Percentiles rank a stretch among this genome's conserved stretches.
Evolutionary conservation across 2,888 invertebrate species (phyloP).

Genomic region (Stomorhina lunata): DNA sequence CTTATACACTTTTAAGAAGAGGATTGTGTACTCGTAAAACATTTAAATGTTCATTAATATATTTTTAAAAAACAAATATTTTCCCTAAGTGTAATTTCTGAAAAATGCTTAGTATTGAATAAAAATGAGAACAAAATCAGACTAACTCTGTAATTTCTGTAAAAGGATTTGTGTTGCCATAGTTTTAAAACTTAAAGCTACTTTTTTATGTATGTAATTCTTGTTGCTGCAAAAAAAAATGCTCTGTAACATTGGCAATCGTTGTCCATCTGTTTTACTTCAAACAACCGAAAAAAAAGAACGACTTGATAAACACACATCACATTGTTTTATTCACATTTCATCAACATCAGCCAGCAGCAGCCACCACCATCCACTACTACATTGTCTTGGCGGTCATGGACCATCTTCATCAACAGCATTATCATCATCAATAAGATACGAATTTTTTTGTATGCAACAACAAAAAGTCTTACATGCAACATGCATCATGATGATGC

Average conservation of each 20-base stretch:
- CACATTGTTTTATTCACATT: slow-evolving; percentile 22
- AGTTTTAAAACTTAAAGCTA: no score
- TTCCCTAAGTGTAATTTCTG: no score
- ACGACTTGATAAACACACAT: slow-evolving; percentile 20
- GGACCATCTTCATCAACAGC: slow-evolving; percentile 22
- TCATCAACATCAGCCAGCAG: slow-evolving; percentile 37
- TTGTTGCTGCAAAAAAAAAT: slow-evolving; percentile 27
- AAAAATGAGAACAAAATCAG: no score
- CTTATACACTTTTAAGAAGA: no score
- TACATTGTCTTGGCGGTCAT: not conserved
- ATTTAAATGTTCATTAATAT: no score
- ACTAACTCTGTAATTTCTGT: slow-evolving; percentile 51
- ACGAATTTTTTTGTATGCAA: slow-evolving; percentile 31
- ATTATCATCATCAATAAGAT: slow-evolving; percentile 41
- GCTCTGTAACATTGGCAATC: slow-evolving; percentile 52
- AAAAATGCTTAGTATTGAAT: no score
- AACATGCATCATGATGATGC: slow-evolving; percentile 38
- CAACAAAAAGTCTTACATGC: slow-evolving; percentile 9
- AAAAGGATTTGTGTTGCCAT: slow-evolving; percentile 32
- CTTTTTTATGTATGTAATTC: not conserved
- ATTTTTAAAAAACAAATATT: no score
- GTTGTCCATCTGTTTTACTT: slow-evolving; percentile 58
- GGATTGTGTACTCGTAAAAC: no score
- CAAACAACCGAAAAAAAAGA: slow-evolving; percentile 1
- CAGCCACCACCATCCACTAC: no score